Evolutionary conservation across 2,113 vertebrate species (phyloP).

Genomic region (Xenus cinereus): DNA sequence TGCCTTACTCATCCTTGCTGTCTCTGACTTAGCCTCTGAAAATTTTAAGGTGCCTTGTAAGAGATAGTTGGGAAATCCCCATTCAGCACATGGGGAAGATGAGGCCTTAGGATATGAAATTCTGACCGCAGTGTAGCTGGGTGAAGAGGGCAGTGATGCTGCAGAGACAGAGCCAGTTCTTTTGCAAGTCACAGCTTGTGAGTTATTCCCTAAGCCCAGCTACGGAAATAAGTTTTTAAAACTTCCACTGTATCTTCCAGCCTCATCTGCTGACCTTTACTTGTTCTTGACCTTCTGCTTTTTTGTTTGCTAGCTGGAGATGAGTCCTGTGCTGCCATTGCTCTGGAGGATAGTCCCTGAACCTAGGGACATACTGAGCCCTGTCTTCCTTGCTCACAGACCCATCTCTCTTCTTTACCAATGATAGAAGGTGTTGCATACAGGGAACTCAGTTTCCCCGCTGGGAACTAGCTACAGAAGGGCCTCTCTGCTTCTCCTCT

Average conservation of each 20-base stretch:
- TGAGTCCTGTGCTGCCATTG: not conserved
- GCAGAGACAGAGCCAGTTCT: not conserved
- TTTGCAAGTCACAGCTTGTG: not conserved
- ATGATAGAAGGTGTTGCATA: not conserved
- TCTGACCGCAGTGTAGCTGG: fast-evolving
- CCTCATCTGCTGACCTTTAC: not conserved
- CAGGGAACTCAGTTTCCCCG: not conserved
- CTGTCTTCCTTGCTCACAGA: not conserved
- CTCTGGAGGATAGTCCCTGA: not conserved
- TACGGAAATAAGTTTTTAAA: not conserved
- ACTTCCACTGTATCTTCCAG: not conserved
- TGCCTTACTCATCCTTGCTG: not conserved
- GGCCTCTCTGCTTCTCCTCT: not conserved
- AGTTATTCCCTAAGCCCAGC: not conserved
- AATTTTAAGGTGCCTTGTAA: not conserved
- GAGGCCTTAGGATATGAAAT: not conserved
- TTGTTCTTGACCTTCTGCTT: not conserved
- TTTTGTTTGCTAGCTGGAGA: not conserved
- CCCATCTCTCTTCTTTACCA: not conserved
- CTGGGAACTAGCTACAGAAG: not conserved
- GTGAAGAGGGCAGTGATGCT: not conserved
- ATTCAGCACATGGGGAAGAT: not conserved
- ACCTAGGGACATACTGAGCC: not conserved
- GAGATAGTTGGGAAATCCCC: not conserved
- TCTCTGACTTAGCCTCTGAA: not conserved